Base-by-base conservation (phyloP, 2,888 invertebrate genomes). In the Schizaphis graminum region DNA sequence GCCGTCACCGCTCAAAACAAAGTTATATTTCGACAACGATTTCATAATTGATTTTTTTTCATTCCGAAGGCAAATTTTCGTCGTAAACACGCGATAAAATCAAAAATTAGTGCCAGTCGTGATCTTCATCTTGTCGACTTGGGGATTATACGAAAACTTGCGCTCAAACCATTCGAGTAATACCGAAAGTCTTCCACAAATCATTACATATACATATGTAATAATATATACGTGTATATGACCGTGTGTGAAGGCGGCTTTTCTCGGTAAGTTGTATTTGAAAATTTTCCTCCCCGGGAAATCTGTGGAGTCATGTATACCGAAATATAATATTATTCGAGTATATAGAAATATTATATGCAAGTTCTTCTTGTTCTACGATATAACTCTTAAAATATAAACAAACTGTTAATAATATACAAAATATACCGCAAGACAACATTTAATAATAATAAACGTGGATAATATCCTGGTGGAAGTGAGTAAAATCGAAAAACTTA, bases 21-120 rank as follows among this genome's bases (percentile, higher is more conserved):
- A 89, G 89, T 89, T 89, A n/a, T 89, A 47, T 89, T 89, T 89
- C 57, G 61, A 44, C 28, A 44, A 47, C 41, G 61, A 61, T 44
- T 26, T 61, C 24, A 26, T 89, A 49, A 87, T 49, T 87, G 87
- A 87, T 49, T 47, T 86, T 87, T 87, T 47, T 77, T 77, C 67
- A n/a, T 28, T 35, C 8, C 35, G 0, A 35, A 77, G 21, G 77
- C 77, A 8, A 7, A 41, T 26, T 26, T 26, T 44, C 1, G 4
- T 11, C 11, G 5, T 77, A 77, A 16, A n/a, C 11, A 3, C 28
- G 47, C 21, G 13, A 87, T 47, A 49, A 21, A 28, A 77, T n/a
- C n/a, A 49, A 53, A 87, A 87, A 87, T 86, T 24, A 47, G 47
- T 44, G 47, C 77, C 35, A 35, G 77, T 35, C 35, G 35, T 35